Evolutionary conservation across 2,113 vertebrate genomes (phyloP).

Genomic region (Microcebus murinus): DNA sequence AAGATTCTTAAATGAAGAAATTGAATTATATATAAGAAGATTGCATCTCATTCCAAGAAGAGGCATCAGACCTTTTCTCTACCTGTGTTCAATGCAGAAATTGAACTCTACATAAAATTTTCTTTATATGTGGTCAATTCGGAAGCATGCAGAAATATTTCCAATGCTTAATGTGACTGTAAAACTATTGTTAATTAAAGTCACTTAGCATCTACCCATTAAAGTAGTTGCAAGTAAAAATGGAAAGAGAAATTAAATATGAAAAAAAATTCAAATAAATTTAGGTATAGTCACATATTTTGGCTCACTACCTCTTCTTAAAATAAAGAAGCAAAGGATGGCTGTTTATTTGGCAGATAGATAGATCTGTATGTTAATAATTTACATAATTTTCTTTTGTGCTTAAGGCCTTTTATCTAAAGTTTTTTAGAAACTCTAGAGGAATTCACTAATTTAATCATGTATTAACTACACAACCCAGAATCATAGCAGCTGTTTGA

Average conservation of each 20-base stretch:
- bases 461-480: neutral
- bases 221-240: conserved; percentile 2
- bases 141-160: neutral
- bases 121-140: neutral
- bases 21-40: neutral
- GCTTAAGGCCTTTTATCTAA: neutral
- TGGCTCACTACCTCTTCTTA: neutral
- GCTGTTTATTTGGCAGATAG: neutral
- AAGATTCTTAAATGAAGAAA: neutral
- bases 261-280: neutral
- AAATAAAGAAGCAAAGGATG: neutral
- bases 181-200: neutral
- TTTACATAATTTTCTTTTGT: neutral
- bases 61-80: neutral
- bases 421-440: neutral
- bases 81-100: neutral
- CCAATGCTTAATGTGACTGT: neutral
- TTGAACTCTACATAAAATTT: neutral
- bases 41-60: neutral
- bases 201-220: neutral
- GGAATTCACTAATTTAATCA: neutral
- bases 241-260: neutral
- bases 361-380: neutral
- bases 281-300: neutral
- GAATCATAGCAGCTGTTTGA: neutral